Evolutionary conservation across 2,888 invertebrate genomes (phyloP).

Genomic region (Torymus auratus): DNA sequence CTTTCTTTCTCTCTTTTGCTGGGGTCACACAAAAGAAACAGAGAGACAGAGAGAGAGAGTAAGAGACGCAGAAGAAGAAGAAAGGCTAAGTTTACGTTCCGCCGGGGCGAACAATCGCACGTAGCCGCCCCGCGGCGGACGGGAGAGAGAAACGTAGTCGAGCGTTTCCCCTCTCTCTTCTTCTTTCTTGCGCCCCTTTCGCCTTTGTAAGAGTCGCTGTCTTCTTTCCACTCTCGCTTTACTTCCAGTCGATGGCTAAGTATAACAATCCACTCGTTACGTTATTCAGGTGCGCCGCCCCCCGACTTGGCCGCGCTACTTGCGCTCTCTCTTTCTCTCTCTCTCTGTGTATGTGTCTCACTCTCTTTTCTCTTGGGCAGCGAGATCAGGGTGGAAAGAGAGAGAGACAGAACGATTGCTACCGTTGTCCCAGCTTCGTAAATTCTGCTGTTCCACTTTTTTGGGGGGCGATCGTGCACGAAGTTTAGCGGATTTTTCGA

Average conservation of each 20-base stretch:
- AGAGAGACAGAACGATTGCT: no score
- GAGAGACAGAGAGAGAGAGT: background rate
- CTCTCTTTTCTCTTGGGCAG: no score
- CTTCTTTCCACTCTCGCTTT: constrained; percentile 2
- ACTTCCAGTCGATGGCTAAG: constrained; percentile 40
- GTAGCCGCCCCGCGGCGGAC: constrained; percentile 9
- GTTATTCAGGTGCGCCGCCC: constrained; percentile 26
- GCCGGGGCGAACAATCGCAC: constrained; percentile 14
- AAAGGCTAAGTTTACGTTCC: constrained; percentile 37
- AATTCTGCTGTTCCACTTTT: no score
- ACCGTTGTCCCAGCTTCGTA: no score
- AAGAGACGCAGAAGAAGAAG: background rate
- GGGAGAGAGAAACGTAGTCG: background rate
- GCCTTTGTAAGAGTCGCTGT: constrained; percentile 24
- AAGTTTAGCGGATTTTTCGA: no score
- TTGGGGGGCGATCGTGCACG: no score
- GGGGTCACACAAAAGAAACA: constrained; percentile 9
- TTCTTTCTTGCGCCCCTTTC: constrained; percentile 1
- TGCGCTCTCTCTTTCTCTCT: no score
- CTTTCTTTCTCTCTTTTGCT: no score
- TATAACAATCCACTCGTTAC: constrained; percentile 44
- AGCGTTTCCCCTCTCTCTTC: constrained; percentile 11
- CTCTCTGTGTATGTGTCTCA: no score
- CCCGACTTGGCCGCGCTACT: no score
- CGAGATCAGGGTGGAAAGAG: no score